phyloP scores from a whole-genome alignment of 1,140 invertebrate genomes.

The Scaptomyza montana region DNA sequence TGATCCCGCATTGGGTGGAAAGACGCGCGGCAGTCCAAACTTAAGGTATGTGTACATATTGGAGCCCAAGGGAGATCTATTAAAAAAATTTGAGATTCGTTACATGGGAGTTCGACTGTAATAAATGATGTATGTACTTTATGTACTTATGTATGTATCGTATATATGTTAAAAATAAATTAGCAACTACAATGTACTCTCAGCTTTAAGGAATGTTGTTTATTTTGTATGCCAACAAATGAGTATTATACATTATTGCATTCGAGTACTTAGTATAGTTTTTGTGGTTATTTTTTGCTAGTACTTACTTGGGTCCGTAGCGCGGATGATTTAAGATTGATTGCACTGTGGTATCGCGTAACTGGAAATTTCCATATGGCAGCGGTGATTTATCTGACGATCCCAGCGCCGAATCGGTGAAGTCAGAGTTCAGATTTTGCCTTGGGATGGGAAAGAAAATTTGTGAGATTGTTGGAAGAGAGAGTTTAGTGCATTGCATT shows the following conservation, averaged over 20 bases:
- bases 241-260: slow-evolving; percentile 1
- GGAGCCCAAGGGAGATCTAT: slow-evolving; percentile 90
- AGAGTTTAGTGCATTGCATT: slow-evolving; percentile 26
- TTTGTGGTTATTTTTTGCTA: slow-evolving; percentile 19
- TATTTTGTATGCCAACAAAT: slow-evolving; percentile 7
- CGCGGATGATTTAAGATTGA: slow-evolving; percentile 95
- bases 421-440: slow-evolving; percentile 97
- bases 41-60: slow-evolving; percentile 97
- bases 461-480: not conserved
- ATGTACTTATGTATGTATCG: too few relatives aligned
- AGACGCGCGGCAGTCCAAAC: slow-evolving; percentile 95
- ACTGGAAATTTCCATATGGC: slow-evolving; percentile 96
- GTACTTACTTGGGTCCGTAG: slow-evolving; percentile 92
- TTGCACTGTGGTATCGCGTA: slow-evolving; percentile 95
- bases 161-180: too few relatives aligned
- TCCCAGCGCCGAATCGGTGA: slow-evolving; percentile 95
- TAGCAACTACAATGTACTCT: slow-evolving; percentile 7
- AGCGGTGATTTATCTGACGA: slow-evolving; percentile 94
- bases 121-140: too few relatives aligned
- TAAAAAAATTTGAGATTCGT: too few relatives aligned
- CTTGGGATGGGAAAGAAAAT: slow-evolving; percentile 84
- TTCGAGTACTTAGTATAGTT: slow-evolving; percentile 5
- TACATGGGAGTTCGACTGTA: too few relatives aligned
- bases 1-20: slow-evolving; percentile 90
- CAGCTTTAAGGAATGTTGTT: slow-evolving; percentile 38